Evolutionary conservation across 2,888 invertebrate species (phyloP).

Genomic region (Ypsolopha scabrella): DNA sequence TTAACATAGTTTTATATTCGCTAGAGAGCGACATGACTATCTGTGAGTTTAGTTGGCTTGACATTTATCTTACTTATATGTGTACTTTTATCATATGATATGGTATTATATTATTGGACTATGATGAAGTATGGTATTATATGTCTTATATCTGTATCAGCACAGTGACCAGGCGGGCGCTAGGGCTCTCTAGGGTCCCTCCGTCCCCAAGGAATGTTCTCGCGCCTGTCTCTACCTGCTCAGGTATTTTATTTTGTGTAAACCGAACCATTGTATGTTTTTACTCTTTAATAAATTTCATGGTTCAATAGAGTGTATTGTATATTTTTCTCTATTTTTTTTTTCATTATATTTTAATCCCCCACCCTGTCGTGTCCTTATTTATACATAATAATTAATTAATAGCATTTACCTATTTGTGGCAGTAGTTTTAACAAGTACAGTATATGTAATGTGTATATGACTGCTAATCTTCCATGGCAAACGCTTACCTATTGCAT

Average conservation of each 20-base stretch:
- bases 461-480: slow-evolving; percentile 39
- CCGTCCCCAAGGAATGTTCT: slow-evolving; percentile 32
- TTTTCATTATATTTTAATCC: slow-evolving; percentile 33
- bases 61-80: slow-evolving; percentile 57
- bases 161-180: neutral
- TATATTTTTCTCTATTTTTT: slow-evolving; percentile 67
- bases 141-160: neutral
- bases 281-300: slow-evolving; percentile 69
- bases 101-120: slow-evolving; percentile 65
- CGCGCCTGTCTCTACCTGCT: slow-evolving; percentile 39
- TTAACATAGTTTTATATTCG: slow-evolving; percentile 65
- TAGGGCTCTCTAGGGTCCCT: slow-evolving; percentile 20
- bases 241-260: slow-evolving; percentile 69
- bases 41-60: slow-evolving; percentile 65
- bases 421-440: slow-evolving; percentile 58
- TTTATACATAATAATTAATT: slow-evolving; percentile 47
- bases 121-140: slow-evolving; percentile 19
- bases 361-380: slow-evolving; percentile 49
- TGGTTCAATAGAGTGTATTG: slow-evolving; percentile 68
- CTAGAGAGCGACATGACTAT: slow-evolving; percentile 66
- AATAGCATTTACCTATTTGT: slow-evolving; percentile 38
- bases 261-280: slow-evolving; percentile 67
- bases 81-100: slow-evolving; percentile 63
- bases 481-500: slow-evolving; percentile 54
- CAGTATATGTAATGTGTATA: slow-evolving; percentile 45